Conservation (phyloP, 2,113 vertebrate genomes). For the Forbesichthys papilliferus region DNA sequence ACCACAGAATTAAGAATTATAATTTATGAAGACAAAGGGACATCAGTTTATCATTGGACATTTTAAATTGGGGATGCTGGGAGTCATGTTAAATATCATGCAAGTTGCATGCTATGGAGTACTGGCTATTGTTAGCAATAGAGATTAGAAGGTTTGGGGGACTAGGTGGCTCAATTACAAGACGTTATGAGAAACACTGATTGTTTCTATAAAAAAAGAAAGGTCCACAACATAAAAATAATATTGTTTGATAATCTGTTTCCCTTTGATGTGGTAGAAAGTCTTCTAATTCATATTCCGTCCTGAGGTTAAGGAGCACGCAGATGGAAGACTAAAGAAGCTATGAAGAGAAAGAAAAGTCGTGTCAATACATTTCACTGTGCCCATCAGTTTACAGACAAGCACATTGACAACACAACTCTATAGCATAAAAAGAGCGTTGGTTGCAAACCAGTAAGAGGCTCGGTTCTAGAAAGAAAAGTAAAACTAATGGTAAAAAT, state of each 20-base stretch:
- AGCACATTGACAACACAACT: not conserved
- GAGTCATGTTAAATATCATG: slow-evolving; percentile 53
- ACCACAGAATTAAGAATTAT: slow-evolving; percentile 33
- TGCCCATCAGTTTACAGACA: not conserved
- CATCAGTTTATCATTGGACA: slow-evolving; percentile 31
- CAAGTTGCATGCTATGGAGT: slow-evolving; percentile 58
- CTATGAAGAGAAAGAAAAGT: slow-evolving; percentile 79
- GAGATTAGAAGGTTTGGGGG: slow-evolving; percentile 44
- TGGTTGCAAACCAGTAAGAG: not conserved
- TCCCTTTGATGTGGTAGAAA: slow-evolving; percentile 64
- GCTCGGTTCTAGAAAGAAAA: not conserved
- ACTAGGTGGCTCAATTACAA: slow-evolving; percentile 37
- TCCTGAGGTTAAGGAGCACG: slow-evolving; percentile 84
- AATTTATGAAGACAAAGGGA: slow-evolving; percentile 23
- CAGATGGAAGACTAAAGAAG: slow-evolving; percentile 88
- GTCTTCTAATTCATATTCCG: slow-evolving; percentile 87
- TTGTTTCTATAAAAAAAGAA: slow-evolving; percentile 45
- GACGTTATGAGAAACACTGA: slow-evolving; percentile 7
- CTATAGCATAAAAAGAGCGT: too few relatives aligned
- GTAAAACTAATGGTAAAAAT: not conserved
- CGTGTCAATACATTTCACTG: slow-evolving; percentile 56
- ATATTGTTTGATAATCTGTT: slow-evolving; percentile 55
- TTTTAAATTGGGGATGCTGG: slow-evolving; percentile 22
- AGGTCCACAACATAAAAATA: slow-evolving; percentile 56
- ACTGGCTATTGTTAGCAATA: slow-evolving; percentile 27